Base-by-base conservation (phyloP, 2,113 vertebrate genomes). In the Tupaia chinensis region DNA sequence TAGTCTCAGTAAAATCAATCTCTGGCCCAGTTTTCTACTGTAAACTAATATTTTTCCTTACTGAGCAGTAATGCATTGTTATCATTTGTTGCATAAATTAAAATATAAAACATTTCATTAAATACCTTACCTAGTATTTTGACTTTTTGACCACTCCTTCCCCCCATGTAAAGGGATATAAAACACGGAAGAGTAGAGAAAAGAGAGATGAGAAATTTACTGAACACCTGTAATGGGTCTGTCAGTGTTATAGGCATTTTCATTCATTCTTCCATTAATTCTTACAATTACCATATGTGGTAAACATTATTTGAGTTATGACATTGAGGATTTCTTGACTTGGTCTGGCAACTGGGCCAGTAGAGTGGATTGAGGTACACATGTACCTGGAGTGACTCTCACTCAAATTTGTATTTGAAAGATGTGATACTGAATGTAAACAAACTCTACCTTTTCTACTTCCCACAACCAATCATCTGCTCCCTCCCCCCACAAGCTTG, bases 21-120 rank as follows among this genome's bases (percentile, higher is more conserved):
- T 73, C 8, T 68, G 79, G 2, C 1, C 25, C 9, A 3, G 12
- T 70, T 87, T 84, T 80, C 9, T 15, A 54, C 15, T 73, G 29
- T 63, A 81, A 87, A 89, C 9, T 79, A 54, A 34, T 69, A 11
- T 58, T 29, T 14, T 77, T 34, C 14, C 25, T 72, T 25, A 54
- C 1, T 76, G 19, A 65, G 69, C 0, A 79, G 3, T 83, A 76
- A 65, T 65, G 13, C 87, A 0, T 23, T 70, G 25, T 65, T 89
- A 66, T 82, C 34, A 65, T 81, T 73, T 74, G 34, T 56, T 89
- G 80, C 77, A 61, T 89, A 78, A 80, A 34, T 73, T 74, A 90
- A 84, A 56, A 27, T 25, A 79, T 44, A 80, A 58, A 68, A 17
- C 20, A 53, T 76, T 5, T 0, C 0, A 76, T 83, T 92, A 70